A percentile compares a stretch with the other conserved stretches of the same genome.
Evolutionary conservation across 92 coral and sea anemone genomes (phyloP).

Genomic region (Metridium senile): DNA sequence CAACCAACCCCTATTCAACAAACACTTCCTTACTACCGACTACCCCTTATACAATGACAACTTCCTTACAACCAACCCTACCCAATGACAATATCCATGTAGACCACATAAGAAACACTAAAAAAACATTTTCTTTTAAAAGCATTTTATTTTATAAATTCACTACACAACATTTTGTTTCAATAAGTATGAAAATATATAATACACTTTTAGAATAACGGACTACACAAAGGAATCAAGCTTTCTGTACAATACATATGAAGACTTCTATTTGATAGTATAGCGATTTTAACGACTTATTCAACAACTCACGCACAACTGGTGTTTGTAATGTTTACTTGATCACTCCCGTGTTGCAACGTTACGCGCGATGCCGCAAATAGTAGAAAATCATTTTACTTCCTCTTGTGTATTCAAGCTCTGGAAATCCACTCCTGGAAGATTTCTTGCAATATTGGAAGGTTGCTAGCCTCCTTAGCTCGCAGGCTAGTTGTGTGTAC

Average conservation of each 20-base stretch:
- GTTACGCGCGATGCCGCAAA: too few species aligned
- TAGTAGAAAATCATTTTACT: too few species aligned
- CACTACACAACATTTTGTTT: slow-evolving; percentile 24
- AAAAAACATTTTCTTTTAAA: background rate
- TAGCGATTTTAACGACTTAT: too few species aligned
- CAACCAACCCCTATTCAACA: background rate
- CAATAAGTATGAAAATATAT: slow-evolving; percentile 34
- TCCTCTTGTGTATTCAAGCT: too few species aligned
- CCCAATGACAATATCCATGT: background rate
- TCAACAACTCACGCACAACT: too few species aligned
- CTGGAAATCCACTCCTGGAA: too few species aligned
- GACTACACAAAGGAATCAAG: background rate
- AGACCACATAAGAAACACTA: background rate
- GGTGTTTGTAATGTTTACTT: too few species aligned
- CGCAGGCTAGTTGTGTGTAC: too few species aligned
- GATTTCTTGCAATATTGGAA: too few species aligned
- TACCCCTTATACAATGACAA: background rate
- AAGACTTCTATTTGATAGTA: too few species aligned
- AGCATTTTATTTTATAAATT: slow-evolving; percentile 34
- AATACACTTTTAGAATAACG: slow-evolving; percentile 10
- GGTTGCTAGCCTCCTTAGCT: too few species aligned
- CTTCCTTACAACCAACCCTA: background rate
- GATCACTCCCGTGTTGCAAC: too few species aligned
- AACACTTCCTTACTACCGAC: background rate
- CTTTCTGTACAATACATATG: background rate